A percentile compares a stretch with the other conserved stretches of the same genome.
phyloP scores from a whole-genome alignment of 2,113 vertebrate genomes.

The Osmerus eperlanus region DNA sequence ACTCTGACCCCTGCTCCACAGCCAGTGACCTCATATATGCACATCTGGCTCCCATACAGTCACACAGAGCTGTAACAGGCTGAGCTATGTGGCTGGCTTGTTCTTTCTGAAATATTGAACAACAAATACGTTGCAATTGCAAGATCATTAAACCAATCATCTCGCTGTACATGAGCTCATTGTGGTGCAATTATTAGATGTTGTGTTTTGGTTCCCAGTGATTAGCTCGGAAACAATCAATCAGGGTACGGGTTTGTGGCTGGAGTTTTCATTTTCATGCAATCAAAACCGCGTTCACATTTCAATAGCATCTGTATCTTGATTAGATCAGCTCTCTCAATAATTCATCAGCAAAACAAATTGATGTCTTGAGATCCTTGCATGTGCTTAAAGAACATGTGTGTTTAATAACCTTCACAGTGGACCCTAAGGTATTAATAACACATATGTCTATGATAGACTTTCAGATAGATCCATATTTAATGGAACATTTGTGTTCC shows the following conservation, averaged over 20 bases:
- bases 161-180: slow-evolving; percentile 25
- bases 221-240: slow-evolving; percentile 63
- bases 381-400: slow-evolving; percentile 40
- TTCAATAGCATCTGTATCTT: slow-evolving; percentile 63
- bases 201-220: slow-evolving; percentile 45
- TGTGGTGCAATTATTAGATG: slow-evolving; percentile 50
- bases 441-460: slow-evolving; percentile 2
- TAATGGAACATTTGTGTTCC: slow-evolving; percentile 8
- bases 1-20: no score
- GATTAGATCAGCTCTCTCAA: slow-evolving; percentile 67
- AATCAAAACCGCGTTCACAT: slow-evolving; percentile 64
- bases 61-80: no score
- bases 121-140: background rate
- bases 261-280: slow-evolving; percentile 55
- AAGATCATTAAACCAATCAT: slow-evolving; percentile 34
- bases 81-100: no score
- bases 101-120: no score
- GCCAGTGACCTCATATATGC: no score
- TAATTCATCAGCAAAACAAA: slow-evolving; percentile 70
- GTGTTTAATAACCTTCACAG: slow-evolving; percentile 54
- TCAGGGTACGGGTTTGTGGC: slow-evolving; percentile 56
- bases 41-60: no score
- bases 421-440: slow-evolving; percentile 37
- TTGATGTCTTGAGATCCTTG: slow-evolving; percentile 54
- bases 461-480: no score